Percentiles rank a stretch among this genome's conserved stretches.
Evolutionary conservation across 2,888 invertebrate genomes (phyloP).

Genomic region (Nudaria mundana): DNA sequence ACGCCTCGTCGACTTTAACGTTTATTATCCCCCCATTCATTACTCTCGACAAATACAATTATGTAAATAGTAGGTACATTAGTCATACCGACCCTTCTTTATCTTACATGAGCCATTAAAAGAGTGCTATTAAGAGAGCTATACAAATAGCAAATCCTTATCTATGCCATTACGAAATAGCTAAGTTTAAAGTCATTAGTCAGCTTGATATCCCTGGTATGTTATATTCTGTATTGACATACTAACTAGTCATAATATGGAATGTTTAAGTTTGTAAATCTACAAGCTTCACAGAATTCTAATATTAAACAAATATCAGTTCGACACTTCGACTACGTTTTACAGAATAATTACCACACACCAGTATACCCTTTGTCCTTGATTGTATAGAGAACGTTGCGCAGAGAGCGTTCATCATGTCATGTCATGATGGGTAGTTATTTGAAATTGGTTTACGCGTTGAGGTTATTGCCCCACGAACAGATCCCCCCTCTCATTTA

Average conservation of each 20-base stretch:
- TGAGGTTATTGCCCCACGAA: constrained; percentile 63
- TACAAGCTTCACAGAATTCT: too few relatives aligned
- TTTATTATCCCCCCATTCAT: constrained; percentile 53
- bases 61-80: constrained; percentile 55
- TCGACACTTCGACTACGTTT: constrained; percentile 10
- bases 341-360: constrained; percentile 21
- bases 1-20: constrained; percentile 56
- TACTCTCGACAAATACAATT: constrained; percentile 50
- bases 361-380: constrained; percentile 37
- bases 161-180: constrained; percentile 7
- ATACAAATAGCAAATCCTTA: constrained; percentile 7
- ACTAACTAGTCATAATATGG: too few relatives aligned
- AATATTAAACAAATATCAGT: too few relatives aligned
- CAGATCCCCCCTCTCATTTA: constrained; percentile 52
- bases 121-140: constrained; percentile 10
- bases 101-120: constrained; percentile 45
- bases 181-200: neutral
- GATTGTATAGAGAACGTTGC: constrained; percentile 28
- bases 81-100: constrained; percentile 59
- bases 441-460: constrained; percentile 66
- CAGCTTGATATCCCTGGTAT: neutral
- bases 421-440: constrained; percentile 49
- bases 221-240: neutral
- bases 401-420: constrained; percentile 40
- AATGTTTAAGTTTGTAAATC: too few relatives aligned